These are phyloP conservation scores for Orestias chungarensis DNA, from an alignment of 2,797 vertebrate genomes.

Conservation along the genomic window DNA sequence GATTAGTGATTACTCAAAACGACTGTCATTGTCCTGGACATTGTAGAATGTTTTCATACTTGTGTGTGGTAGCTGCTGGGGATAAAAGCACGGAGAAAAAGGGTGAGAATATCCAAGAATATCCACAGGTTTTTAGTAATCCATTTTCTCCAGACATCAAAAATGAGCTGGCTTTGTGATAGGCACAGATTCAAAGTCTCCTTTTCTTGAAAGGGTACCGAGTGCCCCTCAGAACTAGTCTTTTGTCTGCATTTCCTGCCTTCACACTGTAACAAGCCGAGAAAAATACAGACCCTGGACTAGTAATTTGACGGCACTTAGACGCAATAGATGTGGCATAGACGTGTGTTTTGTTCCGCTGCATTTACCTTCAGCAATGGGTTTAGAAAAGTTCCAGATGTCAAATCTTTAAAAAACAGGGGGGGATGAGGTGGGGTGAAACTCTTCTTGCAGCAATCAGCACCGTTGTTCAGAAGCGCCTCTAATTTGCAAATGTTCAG, in stretches of 20 bases:
- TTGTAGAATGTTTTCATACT: conserved; percentile 66
- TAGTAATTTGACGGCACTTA: conserved; percentile 67
- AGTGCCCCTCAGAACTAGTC: conserved; percentile 61
- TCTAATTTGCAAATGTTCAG: conserved; percentile 56
- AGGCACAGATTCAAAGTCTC: conserved; percentile 48
- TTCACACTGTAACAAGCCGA: conserved; percentile 60
- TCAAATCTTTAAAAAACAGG: conserved; percentile 42
- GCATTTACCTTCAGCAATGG: conserved; percentile 61
- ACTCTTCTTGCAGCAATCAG: conserved; percentile 56
- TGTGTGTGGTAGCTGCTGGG: conserved; percentile 43
- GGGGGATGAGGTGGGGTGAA: no score
- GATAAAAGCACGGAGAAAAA: conserved; percentile 36
- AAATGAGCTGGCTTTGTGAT: conserved; percentile 58
- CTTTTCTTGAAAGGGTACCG: conserved; percentile 49
- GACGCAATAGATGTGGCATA: conserved; percentile 53
- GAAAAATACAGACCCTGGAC: conserved; percentile 67
- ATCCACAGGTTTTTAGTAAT: conserved; percentile 58
- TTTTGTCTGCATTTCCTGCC: conserved; percentile 71
- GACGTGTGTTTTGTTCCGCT: conserved; percentile 56
- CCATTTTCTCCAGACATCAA: conserved; percentile 62
- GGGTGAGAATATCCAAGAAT: conserved; percentile 49
- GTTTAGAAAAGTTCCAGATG: conserved; percentile 48
- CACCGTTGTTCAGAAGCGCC: conserved; percentile 52
- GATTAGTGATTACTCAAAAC: conserved; percentile 53
- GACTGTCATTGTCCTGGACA: conserved; percentile 46